Base-by-base conservation (phyloP, 2,113 vertebrate species). In the Colius striatus region DNA sequence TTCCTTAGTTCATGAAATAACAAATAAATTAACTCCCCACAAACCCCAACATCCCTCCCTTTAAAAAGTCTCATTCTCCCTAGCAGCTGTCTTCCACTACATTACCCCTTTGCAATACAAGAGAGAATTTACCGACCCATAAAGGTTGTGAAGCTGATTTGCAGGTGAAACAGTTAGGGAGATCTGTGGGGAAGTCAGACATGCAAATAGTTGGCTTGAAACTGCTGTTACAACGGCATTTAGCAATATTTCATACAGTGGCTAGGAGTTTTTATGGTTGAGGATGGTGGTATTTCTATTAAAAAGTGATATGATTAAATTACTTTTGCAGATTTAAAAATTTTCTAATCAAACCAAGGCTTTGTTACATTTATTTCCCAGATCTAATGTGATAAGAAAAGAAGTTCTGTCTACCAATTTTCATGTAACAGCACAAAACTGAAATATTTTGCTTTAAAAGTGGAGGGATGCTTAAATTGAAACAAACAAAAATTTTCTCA, bases 261-360 rank as follows among this genome's bases (percentile, higher is more conserved):
- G 41, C 36, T 32, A 41, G 18, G 13, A 68, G 63, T 5, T 54
- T 14, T 73, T 62, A 51, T 61, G 41, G n/a, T 10, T 3, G 6
- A 61, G 51, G 23, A 68, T 4, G 9, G 57, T 45, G 11, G 14
- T 58, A 1, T 1, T 58, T 14, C 27, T 67, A 36, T 38, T 60
- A 16, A 51, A 43, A 4, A 60, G 11, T 55, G 11, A 60, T 68
- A 30, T 0, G 0, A 61, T 80, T 85, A 41, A 70, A 38, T 7
- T 2, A 9, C 4, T 51, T 63, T 87, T 61, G 9, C 21, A 34
- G 30, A 51, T 51, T 75, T 76, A 30, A 9, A 29, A 66, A 55
- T 78, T 38, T 82, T 38, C 21, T 34, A 45, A 8, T 45, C 11
- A 83, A 92, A 86, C 14, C 7, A n/a, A 41, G 3, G 23, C 9